Base-by-base conservation (phyloP, 2,113 vertebrate genomes). In the Chaetodon auriga region DNA sequence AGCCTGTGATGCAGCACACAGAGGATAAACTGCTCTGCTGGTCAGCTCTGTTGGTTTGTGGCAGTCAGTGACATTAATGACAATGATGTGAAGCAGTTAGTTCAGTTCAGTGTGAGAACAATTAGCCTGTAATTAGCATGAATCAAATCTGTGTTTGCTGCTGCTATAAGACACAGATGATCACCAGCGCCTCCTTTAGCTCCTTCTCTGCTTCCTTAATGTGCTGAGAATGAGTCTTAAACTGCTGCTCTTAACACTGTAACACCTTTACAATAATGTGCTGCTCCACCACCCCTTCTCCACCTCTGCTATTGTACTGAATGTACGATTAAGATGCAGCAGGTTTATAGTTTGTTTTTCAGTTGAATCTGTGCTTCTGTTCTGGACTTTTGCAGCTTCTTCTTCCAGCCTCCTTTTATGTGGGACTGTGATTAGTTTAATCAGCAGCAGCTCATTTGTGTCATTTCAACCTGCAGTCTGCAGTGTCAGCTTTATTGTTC, bases 41-140 rank as follows among this genome's bases (percentile, higher is more conserved):
- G 21, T 62, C 45, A 7, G 25, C 45, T 53, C 46, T 18, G 30
- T 13, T 41, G 45, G 23, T 61, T n/a, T 43, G 35, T 15, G 61
- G 45, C 25, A 79, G 69, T 62, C 46, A 38, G 55, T 38, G 43
- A 73, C 43, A 62, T 49, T 45, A 12, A 63, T 82, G 57, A n/a
- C 36, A 62, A 57, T 41, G 21, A 55, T 83, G 25, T 60, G 57
- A 74, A 66, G 54, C 48, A 71, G 57, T 75, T 81, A 72, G 57
- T 61, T 5, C 41, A 62, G 30, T 75, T 63, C 48, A 64, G 30
- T 57, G 46, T n/a, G 16, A 63, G 46, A 68, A 66, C 30, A 86
- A 63, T 64, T 70, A 70, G 45, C 41, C 11, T 65, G 38, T 70
- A 38, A 78, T 74, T 77, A 78, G 45, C 49, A 45, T 5, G 16